Percentiles rank a stretch among this genome's conserved stretches.
phyloP scores from a whole-genome alignment of 2,888 invertebrate species.

The Zaprionus bogoriensis region DNA sequence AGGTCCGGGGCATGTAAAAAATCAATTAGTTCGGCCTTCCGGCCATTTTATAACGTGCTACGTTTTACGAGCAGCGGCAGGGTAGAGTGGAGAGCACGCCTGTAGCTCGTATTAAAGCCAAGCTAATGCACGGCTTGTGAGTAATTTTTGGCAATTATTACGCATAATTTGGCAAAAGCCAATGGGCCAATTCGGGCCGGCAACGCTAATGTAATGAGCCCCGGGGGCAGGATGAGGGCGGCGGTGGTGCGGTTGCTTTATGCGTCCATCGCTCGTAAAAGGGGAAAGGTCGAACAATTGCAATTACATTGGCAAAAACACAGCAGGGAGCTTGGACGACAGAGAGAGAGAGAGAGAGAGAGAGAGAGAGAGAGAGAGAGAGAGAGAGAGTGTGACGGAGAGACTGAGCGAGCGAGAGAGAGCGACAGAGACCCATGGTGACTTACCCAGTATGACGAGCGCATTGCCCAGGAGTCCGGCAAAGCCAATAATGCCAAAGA shows the following conservation, averaged over 20 bases:
- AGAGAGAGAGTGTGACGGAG: background rate
- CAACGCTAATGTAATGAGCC: conserved; percentile 40
- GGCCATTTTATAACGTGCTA: conserved; percentile 7
- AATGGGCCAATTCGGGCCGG: conserved; percentile 4
- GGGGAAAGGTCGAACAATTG: background rate
- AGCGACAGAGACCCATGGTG: background rate
- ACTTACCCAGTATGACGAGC: conserved; percentile 89
- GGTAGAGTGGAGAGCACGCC: too few relatives aligned
- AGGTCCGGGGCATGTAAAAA: conserved; percentile 52
- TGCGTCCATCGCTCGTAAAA: conserved; percentile 9
- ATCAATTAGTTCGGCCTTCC: conserved; percentile 52
- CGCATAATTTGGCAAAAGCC: conserved; percentile 61
- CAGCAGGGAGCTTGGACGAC: background rate
- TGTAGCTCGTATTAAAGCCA: conserved; percentile 13
- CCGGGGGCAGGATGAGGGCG: background rate
- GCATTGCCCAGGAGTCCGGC: conserved; percentile 95
- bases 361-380: background rate
- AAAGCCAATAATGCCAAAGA: conserved; percentile 93
- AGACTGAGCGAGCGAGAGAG: too few relatives aligned
- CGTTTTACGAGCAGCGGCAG: too few relatives aligned
- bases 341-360: background rate
- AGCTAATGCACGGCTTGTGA: conserved; percentile 20
- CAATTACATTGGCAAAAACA: too few relatives aligned
- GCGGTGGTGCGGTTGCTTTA: too few relatives aligned
- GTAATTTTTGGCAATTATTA: conserved; percentile 61